Evolutionary conservation across 2,888 invertebrate species (phyloP), one percentile per base, ranked within the genome.

Genomic region (Dasypogon diadema): DNA sequence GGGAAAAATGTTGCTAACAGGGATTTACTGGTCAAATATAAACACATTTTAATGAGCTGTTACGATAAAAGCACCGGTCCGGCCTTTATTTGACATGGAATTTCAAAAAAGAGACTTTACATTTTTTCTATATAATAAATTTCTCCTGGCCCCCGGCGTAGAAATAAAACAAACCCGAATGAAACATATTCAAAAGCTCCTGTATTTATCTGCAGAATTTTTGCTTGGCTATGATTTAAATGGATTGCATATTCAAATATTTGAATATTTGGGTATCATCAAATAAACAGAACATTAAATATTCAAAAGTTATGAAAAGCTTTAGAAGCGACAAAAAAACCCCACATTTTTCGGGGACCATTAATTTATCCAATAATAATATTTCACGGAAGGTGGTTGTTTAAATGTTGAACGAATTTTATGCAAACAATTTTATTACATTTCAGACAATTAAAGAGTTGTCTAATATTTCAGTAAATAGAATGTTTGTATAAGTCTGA

Each of bases 81-180:
- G 14, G 18, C 60, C 18, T 21, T 37, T 60, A 21, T 60, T 60
- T 37, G 42, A 2, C 30, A 30, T 30, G 30, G 30, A 5, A 30
- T 30, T 30, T 30, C 30, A 3, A 30, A 8, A 30, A 30, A 30
- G 8, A 8, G 30, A 26, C 34, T 21, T 60, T 60, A 60, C 60
- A 34, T 34, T 60, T 60, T n/a, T 60, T 34, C 42, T 60, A 16
- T 26, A 60, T 34, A 60, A 60, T 60, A 60, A 60, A 60, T 60
- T 60, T 22, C 16, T 12, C 10, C 18, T 8, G 42, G 37, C 37
- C 60, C 18, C 16, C 30, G 18, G 18, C 18, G 21, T 42, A 42
- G 12, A 42, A 12, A 12, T 42, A 42, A 6, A 42, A 5, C 10
- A 10, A 10, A 1, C 5, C 34, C 34, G 10, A 10, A 6, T 1